These are phyloP conservation scores for Tryphoninae sp. DNA, from an alignment of 2,888 invertebrate genomes.

Conservation along the genomic window DNA sequence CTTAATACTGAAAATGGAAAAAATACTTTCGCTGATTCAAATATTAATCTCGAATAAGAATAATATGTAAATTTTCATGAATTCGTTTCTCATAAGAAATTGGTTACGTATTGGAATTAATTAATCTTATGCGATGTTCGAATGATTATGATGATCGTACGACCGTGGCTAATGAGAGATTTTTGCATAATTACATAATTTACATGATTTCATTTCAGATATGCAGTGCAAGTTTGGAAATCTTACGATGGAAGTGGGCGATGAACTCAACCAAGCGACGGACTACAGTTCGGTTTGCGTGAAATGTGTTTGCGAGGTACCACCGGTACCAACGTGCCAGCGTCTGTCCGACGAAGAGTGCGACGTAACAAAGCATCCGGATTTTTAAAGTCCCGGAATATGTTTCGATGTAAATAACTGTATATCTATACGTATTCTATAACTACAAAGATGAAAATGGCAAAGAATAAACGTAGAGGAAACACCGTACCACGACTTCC, in stretches of 20 bases:
- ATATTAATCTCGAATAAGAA: background rate
- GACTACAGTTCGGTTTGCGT: constrained; percentile 68
- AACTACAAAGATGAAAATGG: background rate
- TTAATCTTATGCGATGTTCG: background rate
- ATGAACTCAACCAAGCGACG: constrained; percentile 69
- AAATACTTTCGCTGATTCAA: background rate
- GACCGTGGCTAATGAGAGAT: background rate
- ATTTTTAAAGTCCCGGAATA: constrained; percentile 20
- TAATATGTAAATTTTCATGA: background rate
- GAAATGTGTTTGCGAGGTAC: constrained; percentile 74
- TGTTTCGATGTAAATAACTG: background rate
- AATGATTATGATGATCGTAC: background rate
- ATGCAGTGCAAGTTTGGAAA: constrained; percentile 71
- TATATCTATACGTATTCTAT: background rate
- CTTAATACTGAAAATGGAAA: background rate
- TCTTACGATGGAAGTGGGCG: constrained; percentile 69
- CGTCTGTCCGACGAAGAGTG: constrained; percentile 68
- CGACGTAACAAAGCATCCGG: constrained; percentile 64
- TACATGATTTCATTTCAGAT: constrained; percentile 3
- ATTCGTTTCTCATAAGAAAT: background rate
- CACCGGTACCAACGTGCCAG: constrained; percentile 73
- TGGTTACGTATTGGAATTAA: background rate
- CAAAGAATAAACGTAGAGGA: background rate
- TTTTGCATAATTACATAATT: background rate
- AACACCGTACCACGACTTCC: background rate